These are phyloP conservation scores for Chrysocyon brachyurus DNA, from an alignment of 2,797 vertebrate genomes.

Conservation along the genomic window DNA sequence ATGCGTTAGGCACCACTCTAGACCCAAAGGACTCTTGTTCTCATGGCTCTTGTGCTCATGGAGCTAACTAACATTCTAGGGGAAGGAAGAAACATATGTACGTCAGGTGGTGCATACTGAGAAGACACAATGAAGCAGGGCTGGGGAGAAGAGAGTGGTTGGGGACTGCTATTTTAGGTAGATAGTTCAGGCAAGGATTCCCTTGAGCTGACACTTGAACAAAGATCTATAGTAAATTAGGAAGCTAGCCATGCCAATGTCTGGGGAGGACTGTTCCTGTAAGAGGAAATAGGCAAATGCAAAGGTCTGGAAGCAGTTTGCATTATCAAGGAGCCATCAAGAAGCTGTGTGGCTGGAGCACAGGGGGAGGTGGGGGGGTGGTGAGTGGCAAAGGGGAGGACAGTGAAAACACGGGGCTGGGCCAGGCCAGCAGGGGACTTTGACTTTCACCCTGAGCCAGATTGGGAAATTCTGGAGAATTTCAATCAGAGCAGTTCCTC, in stretches of 20 bases:
- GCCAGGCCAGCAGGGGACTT: not conserved
- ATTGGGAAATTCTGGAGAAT: not conserved
- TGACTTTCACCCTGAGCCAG: not conserved
- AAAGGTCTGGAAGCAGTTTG: not conserved
- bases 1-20: not conserved
- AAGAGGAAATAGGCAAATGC: not conserved
- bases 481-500: not conserved
- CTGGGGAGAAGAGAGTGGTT: not conserved
- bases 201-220: not conserved
- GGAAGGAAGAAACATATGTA: not conserved
- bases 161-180: not conserved
- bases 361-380: accelerated
- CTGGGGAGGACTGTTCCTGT: not conserved
- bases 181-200: not conserved
- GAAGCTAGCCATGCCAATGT: not conserved
- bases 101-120: not conserved
- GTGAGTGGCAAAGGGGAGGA: not conserved
- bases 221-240: not conserved
- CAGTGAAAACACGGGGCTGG: not conserved
- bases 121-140: not conserved
- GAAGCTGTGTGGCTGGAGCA: not conserved
- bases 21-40: not conserved
- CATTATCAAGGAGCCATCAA: not conserved
- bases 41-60: not conserved
- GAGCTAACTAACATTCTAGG: not conserved